These are phyloP conservation scores for Luehdorfia chinensis DNA, from an alignment of 1,140 invertebrate species.

Conservation along the genomic window DNA sequence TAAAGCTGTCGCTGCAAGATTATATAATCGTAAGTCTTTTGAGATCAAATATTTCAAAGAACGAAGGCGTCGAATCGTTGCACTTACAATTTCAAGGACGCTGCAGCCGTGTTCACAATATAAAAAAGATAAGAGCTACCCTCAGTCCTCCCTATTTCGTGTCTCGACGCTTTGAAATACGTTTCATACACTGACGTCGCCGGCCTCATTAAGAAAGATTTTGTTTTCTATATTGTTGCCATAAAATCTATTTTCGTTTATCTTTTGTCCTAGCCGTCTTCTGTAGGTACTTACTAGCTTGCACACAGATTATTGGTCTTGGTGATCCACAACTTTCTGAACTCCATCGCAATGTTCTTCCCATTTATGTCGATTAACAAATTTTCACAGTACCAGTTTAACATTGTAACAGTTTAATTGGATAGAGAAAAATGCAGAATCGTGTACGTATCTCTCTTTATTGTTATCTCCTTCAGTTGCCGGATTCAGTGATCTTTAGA, in stretches of 20 bases:
- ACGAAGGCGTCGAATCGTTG: conserved; percentile 14
- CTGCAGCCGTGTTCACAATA: conserved; percentile 23
- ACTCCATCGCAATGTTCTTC: too few species aligned
- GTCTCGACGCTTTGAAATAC: conserved; percentile 24
- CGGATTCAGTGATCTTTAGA: too few species aligned
- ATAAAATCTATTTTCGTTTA: neutral
- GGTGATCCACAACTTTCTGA: too few species aligned
- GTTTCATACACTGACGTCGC: neutral
- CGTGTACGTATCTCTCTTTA: too few species aligned
- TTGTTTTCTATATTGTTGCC: neutral
- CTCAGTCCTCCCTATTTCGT: conserved; percentile 18
- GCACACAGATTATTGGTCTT: too few species aligned
- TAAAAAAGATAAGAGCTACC: conserved; percentile 26
- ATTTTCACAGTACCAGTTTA: too few species aligned
- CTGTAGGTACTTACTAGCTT: neutral
- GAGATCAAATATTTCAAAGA: conserved; percentile 11
- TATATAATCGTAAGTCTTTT: too few species aligned
- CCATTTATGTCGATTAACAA: too few species aligned
- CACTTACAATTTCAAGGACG: conserved; percentile 25
- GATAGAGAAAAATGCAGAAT: too few species aligned
- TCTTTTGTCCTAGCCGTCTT: neutral
- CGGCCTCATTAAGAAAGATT: neutral
- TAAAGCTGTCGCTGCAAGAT: too few species aligned
- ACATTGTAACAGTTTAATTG: too few species aligned
- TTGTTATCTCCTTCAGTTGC: too few species aligned